Evolutionary conservation across 2,888 invertebrate genomes (phyloP), one percentile per base, ranked within the genome.

Genomic region (Sphaerophoria rueppellii): DNA sequence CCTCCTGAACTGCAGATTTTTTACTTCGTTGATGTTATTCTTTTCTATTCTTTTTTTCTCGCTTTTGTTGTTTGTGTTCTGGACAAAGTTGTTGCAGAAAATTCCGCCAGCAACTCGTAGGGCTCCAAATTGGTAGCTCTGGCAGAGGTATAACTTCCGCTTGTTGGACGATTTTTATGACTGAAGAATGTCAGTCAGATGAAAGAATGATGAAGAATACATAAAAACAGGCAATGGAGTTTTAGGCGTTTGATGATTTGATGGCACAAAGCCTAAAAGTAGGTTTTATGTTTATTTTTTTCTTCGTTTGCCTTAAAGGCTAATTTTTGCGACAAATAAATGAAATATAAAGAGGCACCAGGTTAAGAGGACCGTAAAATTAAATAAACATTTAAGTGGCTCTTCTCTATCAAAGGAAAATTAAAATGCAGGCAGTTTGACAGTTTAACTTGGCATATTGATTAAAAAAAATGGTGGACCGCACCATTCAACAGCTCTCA

Each of bases 311-410:
- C 43, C 43, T 43, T 43, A 3, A 9, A 12, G 43, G 12, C 35
- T 35, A 63, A 55, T 61, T 70, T 70, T 57, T 43, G 52, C 65
- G 24, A 2, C 24, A 24, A 24, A 24, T 24, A 24, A 24, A 24
- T 24, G 24, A 34, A 61, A 50, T 55, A 43, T 11, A 43, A 40
- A 40, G 11, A 43, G 63, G 58, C 60, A 72, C 72, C 72, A 65
- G 67, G 72, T 67, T 79, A 67, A 65, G 11, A 79, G 78, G 72
- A 72, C 65, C 67, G 61, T 71, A 70, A 63, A 54, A 77, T 79
- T 79, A 72, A 73, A 73, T 63, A 43, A 4, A 72, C 78, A 79
- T 72, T 79, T 73, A 73, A 67, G 72, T 34, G n/a, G 24, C 43
- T 9, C 11, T 43, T 43, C 9, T 43, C 12, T 40, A 9, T 40